Percentiles rank a stretch among this genome's conserved stretches.
These are phyloP conservation scores for Pluvianellus socialis DNA, from an alignment of 2,113 vertebrate genomes.

Conservation along the genomic window DNA sequence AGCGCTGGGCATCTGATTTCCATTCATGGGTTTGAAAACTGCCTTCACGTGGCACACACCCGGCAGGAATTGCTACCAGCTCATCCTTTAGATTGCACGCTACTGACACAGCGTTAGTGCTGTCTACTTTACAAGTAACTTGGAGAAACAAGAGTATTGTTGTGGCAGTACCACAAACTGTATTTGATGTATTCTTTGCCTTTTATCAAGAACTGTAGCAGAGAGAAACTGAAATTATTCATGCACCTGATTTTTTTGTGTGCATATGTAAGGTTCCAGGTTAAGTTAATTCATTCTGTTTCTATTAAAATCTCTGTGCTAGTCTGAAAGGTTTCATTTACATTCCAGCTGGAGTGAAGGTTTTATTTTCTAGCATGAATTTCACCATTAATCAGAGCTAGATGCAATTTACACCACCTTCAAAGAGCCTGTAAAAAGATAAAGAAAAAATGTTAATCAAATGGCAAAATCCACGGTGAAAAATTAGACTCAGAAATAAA, in stretches of 20 bases:
- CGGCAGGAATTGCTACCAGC: not conserved
- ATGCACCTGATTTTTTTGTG: not conserved
- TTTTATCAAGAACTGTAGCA: not conserved
- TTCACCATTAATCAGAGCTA: slow-evolving; percentile 41
- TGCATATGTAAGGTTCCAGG: not conserved
- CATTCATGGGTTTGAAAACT: not conserved
- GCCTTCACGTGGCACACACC: not conserved
- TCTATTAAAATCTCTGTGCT: not conserved
- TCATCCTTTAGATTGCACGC: not conserved
- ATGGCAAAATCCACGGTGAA: slow-evolving; percentile 41
- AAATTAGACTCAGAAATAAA: slow-evolving; percentile 55
- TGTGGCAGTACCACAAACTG: not conserved
- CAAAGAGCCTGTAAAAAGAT: slow-evolving; percentile 50
- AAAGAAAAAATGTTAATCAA: slow-evolving; percentile 56
- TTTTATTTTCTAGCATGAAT: slow-evolving; percentile 33
- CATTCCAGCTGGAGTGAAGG: not conserved
- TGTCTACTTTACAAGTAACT: not conserved
- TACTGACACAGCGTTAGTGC: not conserved
- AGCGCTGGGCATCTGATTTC: not conserved
- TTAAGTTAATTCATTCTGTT: not conserved
- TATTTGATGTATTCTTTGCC: not conserved
- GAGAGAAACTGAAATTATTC: not conserved
- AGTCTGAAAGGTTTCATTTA: slow-evolving; percentile 20
- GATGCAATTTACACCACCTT: slow-evolving; percentile 39
- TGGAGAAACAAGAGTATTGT: not conserved